Percentiles rank a stretch among this genome's conserved stretches.
phyloP scores from a whole-genome alignment of 1,140 invertebrate genomes.

The Cherax destructor region DNA sequence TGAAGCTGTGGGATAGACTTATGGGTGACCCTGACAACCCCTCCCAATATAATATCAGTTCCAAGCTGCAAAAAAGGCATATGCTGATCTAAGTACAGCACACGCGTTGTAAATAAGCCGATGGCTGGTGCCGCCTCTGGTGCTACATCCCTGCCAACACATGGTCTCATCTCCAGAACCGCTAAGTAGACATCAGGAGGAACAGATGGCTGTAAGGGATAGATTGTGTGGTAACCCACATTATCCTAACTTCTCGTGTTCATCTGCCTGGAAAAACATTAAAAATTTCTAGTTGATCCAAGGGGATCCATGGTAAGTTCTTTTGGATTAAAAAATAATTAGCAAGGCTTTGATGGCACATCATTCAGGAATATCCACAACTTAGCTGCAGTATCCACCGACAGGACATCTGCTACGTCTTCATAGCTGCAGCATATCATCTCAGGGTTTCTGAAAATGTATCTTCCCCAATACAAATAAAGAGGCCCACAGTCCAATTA shows the following conservation, averaged over 20 bases:
- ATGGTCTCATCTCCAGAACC: slow-evolving; percentile 17
- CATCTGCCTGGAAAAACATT: neutral
- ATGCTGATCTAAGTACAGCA: slow-evolving; percentile 49
- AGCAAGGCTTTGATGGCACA: slow-evolving; percentile 22
- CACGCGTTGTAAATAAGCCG: slow-evolving; percentile 9
- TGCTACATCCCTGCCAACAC: neutral
- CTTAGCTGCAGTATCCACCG: slow-evolving; percentile 50
- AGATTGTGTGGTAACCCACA: slow-evolving; percentile 51
- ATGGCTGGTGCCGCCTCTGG: neutral
- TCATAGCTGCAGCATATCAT: neutral
- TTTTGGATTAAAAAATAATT: slow-evolving; percentile 9
- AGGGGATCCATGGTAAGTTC: neutral
- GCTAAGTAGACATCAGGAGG: slow-evolving; percentile 14
- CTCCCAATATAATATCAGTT: slow-evolving; percentile 27
- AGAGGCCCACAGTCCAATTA: slow-evolving; percentile 49
- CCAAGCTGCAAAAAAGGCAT: slow-evolving; percentile 46
- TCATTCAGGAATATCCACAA: slow-evolving; percentile 35
- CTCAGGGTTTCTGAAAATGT: slow-evolving; percentile 40
- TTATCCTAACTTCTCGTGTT: slow-evolving; percentile 39
- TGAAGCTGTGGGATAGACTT: slow-evolving; percentile 61
- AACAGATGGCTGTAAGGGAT: slow-evolving; percentile 64
- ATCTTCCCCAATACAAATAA: slow-evolving; percentile 53
- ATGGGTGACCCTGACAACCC: slow-evolving; percentile 57
- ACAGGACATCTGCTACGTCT: neutral
- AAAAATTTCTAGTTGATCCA: neutral